Evolutionary conservation across 1,140 invertebrate genomes (phyloP), one percentile per base, ranked within the genome.

Genomic region (Zaprionus capensis): DNA sequence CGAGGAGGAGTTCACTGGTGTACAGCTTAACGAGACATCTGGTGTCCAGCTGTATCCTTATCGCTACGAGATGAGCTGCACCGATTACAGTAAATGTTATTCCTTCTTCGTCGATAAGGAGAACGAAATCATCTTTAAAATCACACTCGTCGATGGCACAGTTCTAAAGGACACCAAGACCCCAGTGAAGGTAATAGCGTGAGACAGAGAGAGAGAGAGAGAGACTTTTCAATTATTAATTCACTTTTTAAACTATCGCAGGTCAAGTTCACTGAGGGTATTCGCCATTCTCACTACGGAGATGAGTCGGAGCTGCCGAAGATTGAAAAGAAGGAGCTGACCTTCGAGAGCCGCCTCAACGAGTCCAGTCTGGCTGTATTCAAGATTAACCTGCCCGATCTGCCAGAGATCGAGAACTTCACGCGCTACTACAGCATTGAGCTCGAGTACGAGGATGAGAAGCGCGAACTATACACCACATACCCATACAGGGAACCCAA

Each of bases 21-120:
- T 92, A 0, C 95, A 96, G 83, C 97, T 98, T 87, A 99, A 98
- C 92, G 94, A 95, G 20, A 95, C 96, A 0, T 93, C 95, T 0
- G 94, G 95, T 70, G 94, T 97, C 59, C 95, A 95, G 17, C 92
- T 98, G 2, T 96, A 98, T 91, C 96, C 97, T 71, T 96, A 97
- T 82, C 96, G 96, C 34, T 98, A 98, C 81, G 96, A 96, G 82
- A 95, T 99, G 93, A 95, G 97, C 72, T 94, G 98, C 55, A 95
- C 97, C 5, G 75, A 81, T 17, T 87, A 73, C 95, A 96, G 88
- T 96, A 96, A 1, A 95, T 97, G 4, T 95, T 97, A 81, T 96
- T 96, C 86, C 97, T 98, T 93, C 98, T 98, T 92, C 96, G 97
- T 36, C 96, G 97, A 46, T 93, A 99, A 69, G 96, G 96, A 84